Evolutionary conservation across 2,888 invertebrate genomes (phyloP).

Genomic region (Cephus rjabovi): DNA sequence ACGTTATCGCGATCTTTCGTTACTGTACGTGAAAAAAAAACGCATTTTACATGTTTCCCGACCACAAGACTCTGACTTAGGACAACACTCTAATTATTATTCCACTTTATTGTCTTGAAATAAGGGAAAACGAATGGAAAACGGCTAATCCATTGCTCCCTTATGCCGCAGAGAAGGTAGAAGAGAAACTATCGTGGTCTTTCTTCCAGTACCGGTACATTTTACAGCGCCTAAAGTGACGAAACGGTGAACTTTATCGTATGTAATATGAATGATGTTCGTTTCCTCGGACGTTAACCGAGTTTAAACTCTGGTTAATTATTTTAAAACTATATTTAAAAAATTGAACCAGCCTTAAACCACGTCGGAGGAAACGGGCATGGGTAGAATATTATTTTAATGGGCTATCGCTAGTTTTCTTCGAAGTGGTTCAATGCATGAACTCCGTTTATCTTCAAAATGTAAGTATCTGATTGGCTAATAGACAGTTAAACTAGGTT

Average conservation of each 20-base stretch:
- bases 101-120: constrained; percentile 28
- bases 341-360: too few species aligned
- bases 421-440: too few species aligned
- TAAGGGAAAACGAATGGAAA: constrained; percentile 36
- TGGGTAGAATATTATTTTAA: too few species aligned
- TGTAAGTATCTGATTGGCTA: too few species aligned
- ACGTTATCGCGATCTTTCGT: not conserved
- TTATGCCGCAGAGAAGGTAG: constrained; percentile 36
- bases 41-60: not conserved
- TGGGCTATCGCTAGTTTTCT: too few species aligned
- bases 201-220: not conserved
- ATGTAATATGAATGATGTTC: not conserved
- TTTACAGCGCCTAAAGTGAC: not conserved
- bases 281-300: too few species aligned
- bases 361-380: too few species aligned
- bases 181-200: not conserved
- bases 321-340: too few species aligned
- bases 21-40: not conserved
- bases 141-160: constrained; percentile 39
- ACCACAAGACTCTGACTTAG: not conserved
- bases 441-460: too few species aligned
- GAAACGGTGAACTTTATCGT: not conserved
- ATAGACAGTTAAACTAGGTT: too few species aligned
- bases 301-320: too few species aligned
- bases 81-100: not conserved